These are phyloP conservation scores for Fregetta grallaria DNA, from an alignment of 2,113 vertebrate species.

Conservation along the genomic window DNA sequence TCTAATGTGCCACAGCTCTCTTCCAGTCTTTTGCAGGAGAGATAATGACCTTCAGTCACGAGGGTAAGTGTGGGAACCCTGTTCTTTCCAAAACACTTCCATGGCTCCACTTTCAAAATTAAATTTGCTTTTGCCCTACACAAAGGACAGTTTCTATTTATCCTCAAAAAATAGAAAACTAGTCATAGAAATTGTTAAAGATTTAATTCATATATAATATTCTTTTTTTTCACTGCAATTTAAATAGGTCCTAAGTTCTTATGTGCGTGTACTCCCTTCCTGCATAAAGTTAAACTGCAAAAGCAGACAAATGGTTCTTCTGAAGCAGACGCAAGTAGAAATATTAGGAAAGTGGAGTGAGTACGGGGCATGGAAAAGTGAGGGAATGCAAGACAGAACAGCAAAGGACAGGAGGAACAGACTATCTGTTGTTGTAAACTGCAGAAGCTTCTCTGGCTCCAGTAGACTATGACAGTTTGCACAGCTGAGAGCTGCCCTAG, in stretches of 20 bases:
- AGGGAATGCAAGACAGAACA: neutral
- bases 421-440: neutral
- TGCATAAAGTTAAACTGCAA: neutral
- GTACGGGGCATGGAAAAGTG: neutral
- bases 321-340: neutral
- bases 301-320: neutral
- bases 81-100: neutral
- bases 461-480: neutral
- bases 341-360: neutral
- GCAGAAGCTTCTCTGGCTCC: neutral
- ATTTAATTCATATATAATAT: neutral
- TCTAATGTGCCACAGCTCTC: neutral
- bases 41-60: neutral
- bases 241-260: neutral
- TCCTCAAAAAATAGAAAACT: neutral
- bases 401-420: neutral
- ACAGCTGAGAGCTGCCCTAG: neutral
- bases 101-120: neutral
- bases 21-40: neutral
- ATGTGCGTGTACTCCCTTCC: neutral
- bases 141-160: neutral
- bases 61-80: neutral
- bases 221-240: neutral
- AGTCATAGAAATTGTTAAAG: neutral
- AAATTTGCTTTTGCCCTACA: neutral